Evolutionary conservation across 1,140 invertebrate species (phyloP), one percentile per base, ranked within the genome.

Genomic region (Eumeta japonica): DNA sequence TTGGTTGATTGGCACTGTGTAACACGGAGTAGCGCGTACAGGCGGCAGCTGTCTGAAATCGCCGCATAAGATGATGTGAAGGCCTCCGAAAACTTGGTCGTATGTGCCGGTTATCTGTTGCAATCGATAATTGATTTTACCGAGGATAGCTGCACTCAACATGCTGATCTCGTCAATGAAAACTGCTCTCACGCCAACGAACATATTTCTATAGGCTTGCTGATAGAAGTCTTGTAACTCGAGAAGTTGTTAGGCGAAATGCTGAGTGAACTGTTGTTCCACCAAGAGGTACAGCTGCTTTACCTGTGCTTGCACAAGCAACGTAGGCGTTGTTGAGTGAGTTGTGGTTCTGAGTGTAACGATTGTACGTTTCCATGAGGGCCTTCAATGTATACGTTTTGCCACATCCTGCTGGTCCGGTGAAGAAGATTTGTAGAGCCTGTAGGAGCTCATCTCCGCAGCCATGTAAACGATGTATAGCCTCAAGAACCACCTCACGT

Each of bases 331-430:
- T 39, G 38, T 41, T 41, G 11, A 41, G 3, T 14, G 46, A 38
- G 39, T 46, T 36, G 17, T 41, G 30, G 3, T 46, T 11, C n/a
- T n/a, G n/a, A 30, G 42, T n/a, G n/a, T n/a, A n/a, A n/a, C n/a
- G n/a, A n/a, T n/a, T n/a, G n/a, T n/a, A n/a, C n/a, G n/a, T n/a
- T 31, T 62, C 51, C 58, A 62, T 59, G 0, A 55, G 31, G 10
- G 37, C 27, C 32, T 55, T 57, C 10, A 54, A 34, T 3, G 44
- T 35, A 33, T 48, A 53, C 13, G 50, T 59, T 57, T 57, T 59
- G 4, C 52, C 54, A 47, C 52, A 53, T 14, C 51, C 52, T 10
- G 50, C 54, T 11, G 56, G 55, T 16, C 58, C 56, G 16, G 56
- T 50, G 19, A 58, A 49, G 36, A 59, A 62, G 13, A 62, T 32